Evolutionary conservation across 2,113 vertebrate species (phyloP).

Genomic region (Cacatua alba): DNA sequence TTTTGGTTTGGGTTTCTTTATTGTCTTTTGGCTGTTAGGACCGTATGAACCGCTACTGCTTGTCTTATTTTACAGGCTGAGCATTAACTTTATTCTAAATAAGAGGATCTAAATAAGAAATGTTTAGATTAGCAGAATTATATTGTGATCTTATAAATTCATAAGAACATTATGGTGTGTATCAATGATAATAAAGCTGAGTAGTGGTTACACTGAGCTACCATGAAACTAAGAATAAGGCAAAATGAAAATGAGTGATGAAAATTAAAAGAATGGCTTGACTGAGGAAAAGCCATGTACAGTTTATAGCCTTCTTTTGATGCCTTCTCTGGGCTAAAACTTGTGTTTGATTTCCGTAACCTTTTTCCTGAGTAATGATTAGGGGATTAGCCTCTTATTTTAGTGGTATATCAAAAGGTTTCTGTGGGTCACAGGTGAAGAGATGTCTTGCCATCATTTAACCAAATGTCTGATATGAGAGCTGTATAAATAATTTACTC

Average conservation of each 20-base stretch:
- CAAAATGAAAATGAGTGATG: not conserved
- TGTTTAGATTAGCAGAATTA: not conserved
- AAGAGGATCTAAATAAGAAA: not conserved
- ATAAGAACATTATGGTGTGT: not conserved
- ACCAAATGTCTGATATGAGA: not conserved
- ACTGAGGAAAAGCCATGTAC: not conserved
- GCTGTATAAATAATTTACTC: not conserved
- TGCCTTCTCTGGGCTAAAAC: not conserved
- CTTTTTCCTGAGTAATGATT: not conserved
- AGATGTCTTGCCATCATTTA: not conserved
- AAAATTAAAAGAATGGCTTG: not conserved
- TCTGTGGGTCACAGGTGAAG: not conserved
- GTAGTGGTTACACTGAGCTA: not conserved
- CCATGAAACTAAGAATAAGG: not conserved
- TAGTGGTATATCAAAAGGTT: not conserved
- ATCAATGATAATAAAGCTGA: not conserved
- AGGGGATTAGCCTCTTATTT: not conserved
- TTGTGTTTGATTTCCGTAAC: not conserved
- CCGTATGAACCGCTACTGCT: not conserved
- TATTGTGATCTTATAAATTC: not conserved
- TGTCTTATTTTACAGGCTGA: not conserved
- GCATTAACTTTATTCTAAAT: not conserved
- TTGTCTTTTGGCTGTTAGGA: not conserved
- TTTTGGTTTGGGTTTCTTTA: not conserved
- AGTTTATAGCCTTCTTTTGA: not conserved